phyloP scores from a whole-genome alignment of 2,113 vertebrate species.

The Brachyhypopomus gauderio region DNA sequence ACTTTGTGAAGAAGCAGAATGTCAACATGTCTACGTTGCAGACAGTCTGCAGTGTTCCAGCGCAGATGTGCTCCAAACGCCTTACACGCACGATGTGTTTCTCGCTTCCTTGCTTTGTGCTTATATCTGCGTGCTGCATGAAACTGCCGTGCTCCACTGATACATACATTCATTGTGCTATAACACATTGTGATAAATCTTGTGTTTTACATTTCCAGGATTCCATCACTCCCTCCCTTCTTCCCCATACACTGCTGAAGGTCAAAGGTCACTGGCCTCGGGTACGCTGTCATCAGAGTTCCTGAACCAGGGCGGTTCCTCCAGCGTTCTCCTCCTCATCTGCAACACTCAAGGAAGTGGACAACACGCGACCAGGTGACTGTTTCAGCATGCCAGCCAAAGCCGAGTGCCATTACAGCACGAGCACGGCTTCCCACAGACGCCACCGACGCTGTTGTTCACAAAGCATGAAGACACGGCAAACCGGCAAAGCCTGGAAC shows the following conservation, averaged over 20 bases:
- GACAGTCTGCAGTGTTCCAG: not conserved
- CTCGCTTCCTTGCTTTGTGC: too few species aligned
- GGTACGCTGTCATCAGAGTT: constrained; percentile 77
- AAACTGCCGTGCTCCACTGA: too few species aligned
- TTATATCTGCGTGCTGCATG: too few species aligned
- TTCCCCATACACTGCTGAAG: constrained; percentile 73
- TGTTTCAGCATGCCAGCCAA: not conserved
- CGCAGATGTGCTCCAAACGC: constrained; percentile 9
- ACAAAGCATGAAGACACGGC: too few species aligned
- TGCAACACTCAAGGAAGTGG: constrained; percentile 81
- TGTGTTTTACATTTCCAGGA: constrained; percentile 66
- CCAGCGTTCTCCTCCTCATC: constrained; percentile 82
- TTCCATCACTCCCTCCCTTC: constrained; percentile 78
- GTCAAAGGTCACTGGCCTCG: constrained; percentile 63
- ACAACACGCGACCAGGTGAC: constrained; percentile 81
- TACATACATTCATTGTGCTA: too few species aligned
- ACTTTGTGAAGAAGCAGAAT: too few species aligned
- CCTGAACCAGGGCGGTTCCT: constrained; percentile 67
- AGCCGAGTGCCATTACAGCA: too few species aligned
- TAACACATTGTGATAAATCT: too few species aligned
- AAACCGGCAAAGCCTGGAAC: too few species aligned
- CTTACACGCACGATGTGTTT: too few species aligned
- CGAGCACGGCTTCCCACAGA: too few species aligned
- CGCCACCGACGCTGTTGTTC: too few species aligned
- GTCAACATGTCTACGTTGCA: not conserved